Evolutionary conservation across 2,888 invertebrate genomes (phyloP), one percentile per base, ranked within the genome.

Genomic region (Pemphredon lugubris): DNA sequence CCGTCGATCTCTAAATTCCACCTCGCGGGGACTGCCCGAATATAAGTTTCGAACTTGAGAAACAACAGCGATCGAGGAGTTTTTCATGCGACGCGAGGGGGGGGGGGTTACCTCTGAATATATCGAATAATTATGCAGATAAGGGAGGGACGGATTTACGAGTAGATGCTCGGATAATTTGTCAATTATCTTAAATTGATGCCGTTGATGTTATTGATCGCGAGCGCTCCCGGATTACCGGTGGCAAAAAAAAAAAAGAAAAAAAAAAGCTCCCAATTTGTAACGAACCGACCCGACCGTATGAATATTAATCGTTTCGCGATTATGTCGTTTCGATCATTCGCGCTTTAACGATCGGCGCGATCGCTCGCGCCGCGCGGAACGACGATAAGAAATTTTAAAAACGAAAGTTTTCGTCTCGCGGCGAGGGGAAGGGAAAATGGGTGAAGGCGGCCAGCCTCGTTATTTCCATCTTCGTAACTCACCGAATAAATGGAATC

Each of bases 371-470:
- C 21, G 23, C 30, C 30, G 39, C 48, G 58, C 48, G 54, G 48
- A 1, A 39, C 26, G 30, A 68, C 69, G 51, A 67, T 68, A 53
- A 54, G 32, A 48, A 60, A 68, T 60, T 68, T n/a, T n/a, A n/a
- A 60, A 23, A 60, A 60, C 23, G 34, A 70, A 71, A 63, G 55
- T n/a, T 53, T 53, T 53, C 71, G 51, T 64, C 64, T 70, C 63
- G 58, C 64, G 71, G 51, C 20, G 37, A 53, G 48, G 44, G 42
- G 63, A 57, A 40, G 37, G 39, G 40, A 54, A n/a, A 71, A 72
- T 40, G 57, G 71, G 57, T 64, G 60, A 70, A 72, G 64, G 71
- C 30, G 47, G 21, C 13, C 11, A 1, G n/a, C 20, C 13, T 32
- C 47, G 26, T 57, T 64, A 63, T 34, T 57, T 30, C 21, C 16